Conservation (phyloP, 2,113 vertebrate species). For the Cacatua alba region DNA sequence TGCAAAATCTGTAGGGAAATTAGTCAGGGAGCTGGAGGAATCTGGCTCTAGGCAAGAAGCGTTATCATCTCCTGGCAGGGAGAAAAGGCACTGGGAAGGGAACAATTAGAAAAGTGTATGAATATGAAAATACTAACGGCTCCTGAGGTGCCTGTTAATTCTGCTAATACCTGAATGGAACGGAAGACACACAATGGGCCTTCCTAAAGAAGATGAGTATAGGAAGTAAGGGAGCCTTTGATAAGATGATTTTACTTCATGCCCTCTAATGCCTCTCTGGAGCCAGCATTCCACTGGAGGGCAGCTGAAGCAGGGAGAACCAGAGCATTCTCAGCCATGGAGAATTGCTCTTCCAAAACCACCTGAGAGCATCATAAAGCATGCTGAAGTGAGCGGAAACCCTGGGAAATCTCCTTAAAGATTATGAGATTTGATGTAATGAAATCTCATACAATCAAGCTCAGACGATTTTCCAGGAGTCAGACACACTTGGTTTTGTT, state of each 20-base stretch:
- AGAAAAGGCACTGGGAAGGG: not conserved
- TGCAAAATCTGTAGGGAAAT: conserved; percentile 49
- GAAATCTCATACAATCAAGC: not conserved
- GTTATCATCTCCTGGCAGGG: conserved; percentile 25
- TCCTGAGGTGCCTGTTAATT: not conserved
- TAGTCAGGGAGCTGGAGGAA: conserved; percentile 20
- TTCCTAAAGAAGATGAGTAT: not conserved
- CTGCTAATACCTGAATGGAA: not conserved
- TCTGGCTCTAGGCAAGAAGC: not conserved
- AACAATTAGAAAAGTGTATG: not conserved
- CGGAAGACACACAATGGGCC: not conserved
- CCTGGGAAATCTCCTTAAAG: not conserved
- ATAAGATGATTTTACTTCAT: not conserved
- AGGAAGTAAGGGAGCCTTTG: not conserved
- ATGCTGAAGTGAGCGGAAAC: not conserved
- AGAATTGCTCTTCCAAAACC: not conserved
- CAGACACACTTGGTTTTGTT: not conserved
- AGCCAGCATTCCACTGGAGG: not conserved
- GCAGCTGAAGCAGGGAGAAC: not conserved
- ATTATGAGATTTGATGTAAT: not conserved
- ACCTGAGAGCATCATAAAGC: not conserved
- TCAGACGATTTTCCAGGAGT: not conserved
- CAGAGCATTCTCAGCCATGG: not conserved
- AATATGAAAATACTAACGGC: conserved; percentile 16
- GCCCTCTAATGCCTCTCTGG: fast-evolving